Evolutionary conservation across 2,888 invertebrate genomes (phyloP), one percentile per base, ranked within the genome.

Genomic region (Metellina segmentata): DNA sequence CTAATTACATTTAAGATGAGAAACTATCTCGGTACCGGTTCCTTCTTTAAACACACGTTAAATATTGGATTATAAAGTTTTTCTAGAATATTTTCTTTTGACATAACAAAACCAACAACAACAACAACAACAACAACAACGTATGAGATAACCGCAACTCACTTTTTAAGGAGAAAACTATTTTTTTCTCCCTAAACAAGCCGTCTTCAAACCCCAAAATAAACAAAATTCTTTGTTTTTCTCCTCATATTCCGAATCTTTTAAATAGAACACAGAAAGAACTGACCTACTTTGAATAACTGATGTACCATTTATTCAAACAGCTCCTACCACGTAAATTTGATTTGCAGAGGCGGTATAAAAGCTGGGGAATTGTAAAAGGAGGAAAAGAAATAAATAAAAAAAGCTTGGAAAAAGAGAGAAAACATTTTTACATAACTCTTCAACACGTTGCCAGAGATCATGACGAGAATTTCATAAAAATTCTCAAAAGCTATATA

Each of bases 381-480:
- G 52, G 34, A 77, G 19, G 13, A 19, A 85, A 16, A 49, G 19
- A 51, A 70, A 86, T n/a, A 16, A 86, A 78, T 49, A 49, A 52
- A 20, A 78, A 49, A 70, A 49, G 19, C 78, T 8, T 13, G n/a
- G 71, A 79, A 86, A 85, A 74, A 83, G 16, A 72, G 8, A 53
- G 13, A 85, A 49, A 48, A 16, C 83, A 20, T 79, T 86, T 78
- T 70, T 79, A 86, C 78, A 86, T 69, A 86, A 79, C 78, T 71
- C 71, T 34, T 79, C 78, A 79, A 79, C 79, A 86, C 86, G 79
- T 71, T 79, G 69, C 71, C 52, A 53, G 34, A 79, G 78, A 78
- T 86, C 86, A 86, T 86, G 86, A 79, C 70, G 78, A 19, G 78
- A 79, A 79, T 86, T 86, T 70, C 77, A 52, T 86, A 86, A 86